A percentile compares a stretch with the other conserved stretches of the same genome.
Evolutionary conservation across 2,113 vertebrate genomes (phyloP).

Genomic region (Telmatochromis brichardi): DNA sequence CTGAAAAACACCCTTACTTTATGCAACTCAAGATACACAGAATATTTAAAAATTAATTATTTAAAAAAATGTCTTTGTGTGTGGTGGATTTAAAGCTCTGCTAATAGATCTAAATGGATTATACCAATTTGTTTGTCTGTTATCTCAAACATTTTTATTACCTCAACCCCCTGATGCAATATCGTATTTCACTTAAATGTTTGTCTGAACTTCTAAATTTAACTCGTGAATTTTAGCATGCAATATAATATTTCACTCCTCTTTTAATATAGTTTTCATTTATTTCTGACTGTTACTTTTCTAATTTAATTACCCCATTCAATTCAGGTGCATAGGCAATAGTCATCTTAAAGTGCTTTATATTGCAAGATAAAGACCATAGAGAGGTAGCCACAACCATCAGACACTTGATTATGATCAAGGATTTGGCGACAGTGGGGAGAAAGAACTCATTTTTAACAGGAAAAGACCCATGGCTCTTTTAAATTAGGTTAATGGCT

Average conservation of each 20-base stretch:
- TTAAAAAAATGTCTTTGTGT: neutral
- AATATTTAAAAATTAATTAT: neutral
- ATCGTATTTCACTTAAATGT: neutral
- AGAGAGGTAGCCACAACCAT: neutral
- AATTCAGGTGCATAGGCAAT: neutral
- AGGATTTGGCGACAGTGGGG: fast-evolving
- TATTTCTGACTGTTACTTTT: neutral
- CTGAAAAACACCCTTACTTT: neutral
- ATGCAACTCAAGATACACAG: neutral
- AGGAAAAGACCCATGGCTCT: neutral
- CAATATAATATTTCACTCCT: neutral
- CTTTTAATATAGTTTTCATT: neutral
- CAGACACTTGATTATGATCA: neutral
- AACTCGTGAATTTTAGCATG: neutral
- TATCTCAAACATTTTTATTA: neutral
- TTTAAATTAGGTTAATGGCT: neutral
- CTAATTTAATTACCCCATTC: neutral
- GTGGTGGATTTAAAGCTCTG: neutral
- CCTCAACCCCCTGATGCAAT: neutral
- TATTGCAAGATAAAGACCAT: neutral
- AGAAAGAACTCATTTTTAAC: neutral
- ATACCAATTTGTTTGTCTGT: neutral
- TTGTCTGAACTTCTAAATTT: neutral
- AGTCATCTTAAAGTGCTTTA: neutral
- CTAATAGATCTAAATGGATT: neutral